These are phyloP conservation scores for Machimus rusticus DNA, from an alignment of 2,888 invertebrate species.

Conservation along the genomic window DNA sequence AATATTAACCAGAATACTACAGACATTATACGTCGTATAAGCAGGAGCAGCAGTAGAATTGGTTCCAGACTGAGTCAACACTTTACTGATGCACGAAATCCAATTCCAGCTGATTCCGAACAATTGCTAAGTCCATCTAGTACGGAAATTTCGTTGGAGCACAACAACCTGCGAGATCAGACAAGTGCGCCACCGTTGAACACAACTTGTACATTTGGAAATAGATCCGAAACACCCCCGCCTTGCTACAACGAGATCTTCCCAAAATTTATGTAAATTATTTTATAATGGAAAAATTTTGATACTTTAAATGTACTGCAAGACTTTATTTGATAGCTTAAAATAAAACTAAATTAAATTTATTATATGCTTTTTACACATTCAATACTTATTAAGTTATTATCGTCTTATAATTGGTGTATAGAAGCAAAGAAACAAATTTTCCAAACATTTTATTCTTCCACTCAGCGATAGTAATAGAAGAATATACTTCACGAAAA, in stretches of 20 bases:
- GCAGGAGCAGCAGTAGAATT: constrained; percentile 57
- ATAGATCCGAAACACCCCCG: constrained; percentile 57
- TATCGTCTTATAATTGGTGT: background rate
- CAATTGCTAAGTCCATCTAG: background rate
- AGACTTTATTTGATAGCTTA: background rate
- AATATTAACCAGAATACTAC: constrained; percentile 60
- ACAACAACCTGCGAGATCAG: background rate
- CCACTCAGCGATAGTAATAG: background rate
- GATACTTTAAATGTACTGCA: background rate
- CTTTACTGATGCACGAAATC: constrained; percentile 43
- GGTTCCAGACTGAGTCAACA: constrained; percentile 50
- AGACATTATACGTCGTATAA: constrained; percentile 59
- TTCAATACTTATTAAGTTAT: background rate
- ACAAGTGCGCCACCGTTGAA: background rate
- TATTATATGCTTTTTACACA: background rate
- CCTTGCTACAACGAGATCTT: constrained; percentile 57
- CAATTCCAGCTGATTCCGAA: constrained; percentile 10
- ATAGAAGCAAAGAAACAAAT: background rate
- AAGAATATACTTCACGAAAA: background rate
- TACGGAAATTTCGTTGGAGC: background rate
- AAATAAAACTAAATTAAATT: background rate
- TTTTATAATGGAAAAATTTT: background rate
- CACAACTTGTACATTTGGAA: background rate
- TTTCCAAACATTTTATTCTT: background rate
- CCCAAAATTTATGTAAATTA: background rate